Conservation (phyloP, 1,140 invertebrate genomes). For the Brachionus sp. region DNA sequence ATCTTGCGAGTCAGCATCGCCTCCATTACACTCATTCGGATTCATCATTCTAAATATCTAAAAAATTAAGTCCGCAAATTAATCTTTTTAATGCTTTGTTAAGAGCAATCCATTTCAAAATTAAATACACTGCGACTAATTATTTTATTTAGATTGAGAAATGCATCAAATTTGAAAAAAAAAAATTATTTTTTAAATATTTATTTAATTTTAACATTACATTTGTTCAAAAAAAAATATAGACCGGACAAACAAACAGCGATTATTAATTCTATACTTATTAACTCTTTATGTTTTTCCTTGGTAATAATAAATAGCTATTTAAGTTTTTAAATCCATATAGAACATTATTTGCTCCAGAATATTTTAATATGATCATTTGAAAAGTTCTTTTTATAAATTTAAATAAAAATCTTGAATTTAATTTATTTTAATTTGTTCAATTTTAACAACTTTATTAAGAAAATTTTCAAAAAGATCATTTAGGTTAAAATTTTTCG, state of each 20-base stretch:
- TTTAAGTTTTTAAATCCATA: too few species aligned
- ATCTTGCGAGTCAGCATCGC: conserved; percentile 7
- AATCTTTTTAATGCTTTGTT: background rate
- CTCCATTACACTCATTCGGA: conserved; percentile 38
- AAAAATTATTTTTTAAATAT: background rate
- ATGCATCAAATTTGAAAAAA: background rate
- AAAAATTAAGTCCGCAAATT: background rate
- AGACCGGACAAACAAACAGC: background rate
- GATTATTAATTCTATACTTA: too few species aligned
- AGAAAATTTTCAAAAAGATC: too few species aligned
- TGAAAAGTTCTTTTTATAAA: too few species aligned
- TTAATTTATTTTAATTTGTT: too few species aligned
- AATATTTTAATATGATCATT: too few species aligned
- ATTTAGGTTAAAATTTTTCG: too few species aligned
- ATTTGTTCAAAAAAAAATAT: background rate
- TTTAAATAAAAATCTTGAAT: too few species aligned
- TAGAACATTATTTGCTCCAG: too few species aligned
- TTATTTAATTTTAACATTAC: background rate
- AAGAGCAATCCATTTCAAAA: background rate
- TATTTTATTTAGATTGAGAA: background rate
- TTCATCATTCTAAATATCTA: conserved; percentile 37
- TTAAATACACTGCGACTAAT: background rate
- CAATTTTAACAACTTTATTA: too few species aligned
- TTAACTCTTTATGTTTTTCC: too few species aligned
- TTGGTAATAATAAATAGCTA: too few species aligned